Conservation (phyloP, 2,113 vertebrate genomes). For the Setophaga coronata region DNA sequence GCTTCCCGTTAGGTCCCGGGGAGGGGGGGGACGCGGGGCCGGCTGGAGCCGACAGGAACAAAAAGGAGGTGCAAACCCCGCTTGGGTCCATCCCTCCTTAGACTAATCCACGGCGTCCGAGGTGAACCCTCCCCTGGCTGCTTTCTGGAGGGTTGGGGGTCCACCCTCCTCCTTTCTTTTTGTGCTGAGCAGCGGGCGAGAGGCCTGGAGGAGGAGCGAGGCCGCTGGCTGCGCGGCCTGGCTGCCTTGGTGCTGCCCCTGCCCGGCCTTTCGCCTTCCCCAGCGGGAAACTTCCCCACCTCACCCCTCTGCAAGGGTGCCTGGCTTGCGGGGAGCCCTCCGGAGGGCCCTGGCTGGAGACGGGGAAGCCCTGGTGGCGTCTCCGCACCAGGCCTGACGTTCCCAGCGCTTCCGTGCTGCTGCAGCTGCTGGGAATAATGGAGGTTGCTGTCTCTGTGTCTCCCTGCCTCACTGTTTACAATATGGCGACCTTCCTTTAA, state of each 20-base stretch:
- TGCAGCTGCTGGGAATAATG: slow-evolving; percentile 69
- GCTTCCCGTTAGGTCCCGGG: not conserved
- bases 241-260: not conserved
- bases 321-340: not conserved
- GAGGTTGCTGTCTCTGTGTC: slow-evolving; percentile 72
- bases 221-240: slow-evolving; percentile 9
- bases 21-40: not conserved
- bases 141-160: not conserved
- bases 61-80: not conserved
- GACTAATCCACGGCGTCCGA: not conserved
- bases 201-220: slow-evolving; percentile 35
- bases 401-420: slow-evolving; percentile 60
- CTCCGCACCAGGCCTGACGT: slow-evolving; percentile 50
- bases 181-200: slow-evolving; percentile 10
- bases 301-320: not conserved
- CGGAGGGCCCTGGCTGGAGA: not conserved
- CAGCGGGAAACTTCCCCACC: not conserved
- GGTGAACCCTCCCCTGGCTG: not conserved
- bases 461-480: slow-evolving; percentile 84
- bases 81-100: not conserved
- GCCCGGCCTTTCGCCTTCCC: not conserved
- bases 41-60: not conserved
- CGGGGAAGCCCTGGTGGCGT: not conserved
- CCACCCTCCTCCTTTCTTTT: not conserved
- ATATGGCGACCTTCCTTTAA: slow-evolving; percentile 91